Conservation (phyloP, 1,140 invertebrate species). For the Drosophila santomea region DNA sequence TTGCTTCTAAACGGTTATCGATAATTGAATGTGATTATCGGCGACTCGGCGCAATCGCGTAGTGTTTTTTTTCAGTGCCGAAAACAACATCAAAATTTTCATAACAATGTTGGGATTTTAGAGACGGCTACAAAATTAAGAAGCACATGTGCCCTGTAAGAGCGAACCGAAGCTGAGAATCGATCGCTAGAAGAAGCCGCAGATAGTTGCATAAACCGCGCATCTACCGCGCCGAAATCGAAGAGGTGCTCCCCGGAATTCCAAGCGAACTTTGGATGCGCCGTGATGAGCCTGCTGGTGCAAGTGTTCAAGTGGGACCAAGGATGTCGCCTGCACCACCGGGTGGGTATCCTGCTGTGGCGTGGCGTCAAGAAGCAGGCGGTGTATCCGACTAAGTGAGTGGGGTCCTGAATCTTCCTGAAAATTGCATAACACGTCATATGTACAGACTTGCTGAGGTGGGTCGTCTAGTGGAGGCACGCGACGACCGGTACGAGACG, state of each 20-base stretch:
- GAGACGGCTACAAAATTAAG: slow-evolving; percentile 48
- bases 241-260: slow-evolving; percentile 32
- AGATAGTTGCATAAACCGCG: slow-evolving; percentile 60
- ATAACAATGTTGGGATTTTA: slow-evolving; percentile 60
- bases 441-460: slow-evolving; percentile 86
- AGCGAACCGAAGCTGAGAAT: slow-evolving; percentile 23
- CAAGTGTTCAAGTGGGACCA: slow-evolving; percentile 70
- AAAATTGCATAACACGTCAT: slow-evolving; percentile 25
- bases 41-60: slow-evolving; percentile 21
- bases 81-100: slow-evolving; percentile 61
- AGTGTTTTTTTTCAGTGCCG: slow-evolving; percentile 41
- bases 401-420: slow-evolving; percentile 10
- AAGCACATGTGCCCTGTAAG: slow-evolving; percentile 44
- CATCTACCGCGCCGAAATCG: slow-evolving; percentile 25
- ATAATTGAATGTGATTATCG: slow-evolving; percentile 26
- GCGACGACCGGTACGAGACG: slow-evolving; percentile 96
- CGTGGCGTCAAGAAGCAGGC: slow-evolving; percentile 67
- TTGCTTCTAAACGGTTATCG: neutral
- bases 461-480: slow-evolving; percentile 90
- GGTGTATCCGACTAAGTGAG: slow-evolving; percentile 66
- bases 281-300: slow-evolving; percentile 59
- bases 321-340: slow-evolving; percentile 55
- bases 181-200: slow-evolving; percentile 14
- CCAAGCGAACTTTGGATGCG: slow-evolving; percentile 40
- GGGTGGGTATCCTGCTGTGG: slow-evolving; percentile 58